Conservation (phyloP, 2,888 invertebrate species). For the Drosophila neonasuta region DNA sequence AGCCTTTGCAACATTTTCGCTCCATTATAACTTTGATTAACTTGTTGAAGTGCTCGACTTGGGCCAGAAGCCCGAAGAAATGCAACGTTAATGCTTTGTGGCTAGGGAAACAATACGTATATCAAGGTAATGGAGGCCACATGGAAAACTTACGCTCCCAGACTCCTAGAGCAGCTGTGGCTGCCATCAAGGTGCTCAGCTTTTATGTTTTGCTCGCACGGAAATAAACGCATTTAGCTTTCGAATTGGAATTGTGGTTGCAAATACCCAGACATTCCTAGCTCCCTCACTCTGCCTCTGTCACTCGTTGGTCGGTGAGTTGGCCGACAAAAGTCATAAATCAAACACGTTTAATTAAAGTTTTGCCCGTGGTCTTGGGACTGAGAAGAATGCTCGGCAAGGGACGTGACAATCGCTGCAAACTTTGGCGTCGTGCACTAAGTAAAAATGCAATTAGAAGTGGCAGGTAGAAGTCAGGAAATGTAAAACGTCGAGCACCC, state of each 20-base stretch:
- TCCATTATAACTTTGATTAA: constrained; percentile 54
- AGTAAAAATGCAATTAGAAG: constrained; percentile 74
- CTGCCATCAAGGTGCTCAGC: constrained; percentile 52
- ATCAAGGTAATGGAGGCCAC: constrained; percentile 37
- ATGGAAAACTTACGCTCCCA: constrained; percentile 31
- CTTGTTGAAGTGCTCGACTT: constrained; percentile 53
- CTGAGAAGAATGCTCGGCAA: background rate
- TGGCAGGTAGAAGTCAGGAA: constrained; percentile 50
- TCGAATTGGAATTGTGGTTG: constrained; percentile 57
- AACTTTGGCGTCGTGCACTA: constrained; percentile 58
- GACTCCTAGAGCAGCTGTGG: constrained; percentile 19
- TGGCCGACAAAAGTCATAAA: constrained; percentile 60
- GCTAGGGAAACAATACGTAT: constrained; percentile 47
- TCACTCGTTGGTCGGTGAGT: background rate
- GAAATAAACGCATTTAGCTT: constrained; percentile 60
- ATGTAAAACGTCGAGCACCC: constrained; percentile 40
- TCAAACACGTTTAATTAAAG: constrained; percentile 76
- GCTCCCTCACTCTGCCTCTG: background rate
- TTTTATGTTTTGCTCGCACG: constrained; percentile 38
- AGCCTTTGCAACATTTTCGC: constrained; percentile 26
- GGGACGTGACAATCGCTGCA: constrained; percentile 31
- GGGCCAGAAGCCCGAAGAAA: constrained; percentile 21
- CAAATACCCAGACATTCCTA: constrained; percentile 28
- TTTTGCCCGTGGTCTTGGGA: constrained; percentile 43
- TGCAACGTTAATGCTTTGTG: constrained; percentile 53